Evolutionary conservation across 35 echinoderm and acorn worm genomes (phyloP).

Genomic region (Nesometra sesokonis): DNA sequence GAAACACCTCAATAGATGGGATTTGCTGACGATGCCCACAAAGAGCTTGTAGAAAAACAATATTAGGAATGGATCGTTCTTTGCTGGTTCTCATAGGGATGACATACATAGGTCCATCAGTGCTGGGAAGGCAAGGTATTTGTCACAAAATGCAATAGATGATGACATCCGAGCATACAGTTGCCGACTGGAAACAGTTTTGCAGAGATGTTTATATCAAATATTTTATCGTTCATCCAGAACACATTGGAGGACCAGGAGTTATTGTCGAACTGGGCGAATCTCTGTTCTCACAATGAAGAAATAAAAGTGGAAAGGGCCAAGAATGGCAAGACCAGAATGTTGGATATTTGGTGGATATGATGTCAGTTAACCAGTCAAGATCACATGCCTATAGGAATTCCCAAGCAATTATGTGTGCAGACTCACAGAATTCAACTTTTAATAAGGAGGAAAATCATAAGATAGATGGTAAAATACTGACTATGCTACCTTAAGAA

Average conservation of each 20-base stretch:
- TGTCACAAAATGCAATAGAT: not conserved
- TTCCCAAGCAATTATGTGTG: no score
- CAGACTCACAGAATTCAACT: no score
- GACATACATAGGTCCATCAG: conserved; percentile 13
- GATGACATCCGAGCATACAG: not conserved
- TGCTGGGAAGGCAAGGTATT: not conserved
- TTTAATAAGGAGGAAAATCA: no score
- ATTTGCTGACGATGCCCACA: conserved; percentile 12
- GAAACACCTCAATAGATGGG: no score
- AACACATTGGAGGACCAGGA: conserved; percentile 13
- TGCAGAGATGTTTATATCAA: not conserved
- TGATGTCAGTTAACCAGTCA: no score
- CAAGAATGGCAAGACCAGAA: not conserved
- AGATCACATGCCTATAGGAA: no score
- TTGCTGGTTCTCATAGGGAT: conserved; percentile 1
- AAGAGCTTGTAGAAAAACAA: not conserved
- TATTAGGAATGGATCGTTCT: conserved; percentile 7
- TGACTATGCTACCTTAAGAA: no score
- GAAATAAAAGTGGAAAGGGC: no score
- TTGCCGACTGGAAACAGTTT: conserved; percentile 16
- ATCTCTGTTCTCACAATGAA: not conserved
- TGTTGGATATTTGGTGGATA: not conserved
- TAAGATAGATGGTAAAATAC: no score
- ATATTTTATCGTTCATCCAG: not conserved
- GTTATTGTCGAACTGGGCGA: conserved; percentile 4